Base-by-base conservation (phyloP, 2,113 vertebrate genomes). In the Hippocampus barbouri region DNA sequence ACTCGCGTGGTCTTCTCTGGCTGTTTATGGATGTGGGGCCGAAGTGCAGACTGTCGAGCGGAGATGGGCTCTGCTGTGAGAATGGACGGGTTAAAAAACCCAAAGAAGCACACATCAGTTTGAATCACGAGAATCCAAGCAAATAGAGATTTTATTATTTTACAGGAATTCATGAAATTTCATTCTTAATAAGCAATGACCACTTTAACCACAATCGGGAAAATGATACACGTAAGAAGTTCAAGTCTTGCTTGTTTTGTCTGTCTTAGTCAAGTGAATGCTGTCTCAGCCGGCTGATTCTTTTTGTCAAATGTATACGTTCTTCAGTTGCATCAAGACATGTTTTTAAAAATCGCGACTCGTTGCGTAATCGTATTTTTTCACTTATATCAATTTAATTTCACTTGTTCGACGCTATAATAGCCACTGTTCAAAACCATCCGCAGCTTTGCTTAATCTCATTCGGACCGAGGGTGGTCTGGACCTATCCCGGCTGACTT, bases 1-100 rank as follows among this genome's bases (percentile, higher is more conserved):
- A 99, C 96, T 20, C 97, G 94, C 61, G 97, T 99, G 72, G 97
- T 98, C 91, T 99, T 99, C 91, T 99, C 97, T 0, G 97, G 96
- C 90, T 99, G 97, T 69, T 99, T 99, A 88, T 99, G 97, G 72
- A 99, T 95, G 59, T 98, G 97, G 15, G 97, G 97, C 86, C 97
- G 88, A 63, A 99, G 91, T 69, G 96, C 96, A 0, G 96, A 95
- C 87, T 98, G 96, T 80, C 96, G 90, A 72, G 95, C 96, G n/a
- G 96, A 98, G 87, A 98, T 96, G 86, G 97, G 97, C 87, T 99
- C 97, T 92, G 96, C 96, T 99, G 93, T 85, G 89, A 85, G 77
- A 91, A 90, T 70, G 51, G 51, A 41, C 43, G 71, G 12, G 43
- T 53, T 23, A 12, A 69, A 41, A 38, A 38, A 38, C 49, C 53